Evolutionary conservation across 2,797 vertebrate species (phyloP), one percentile per base, ranked within the genome.

Genomic region (Craterocephalus amniculus): DNA sequence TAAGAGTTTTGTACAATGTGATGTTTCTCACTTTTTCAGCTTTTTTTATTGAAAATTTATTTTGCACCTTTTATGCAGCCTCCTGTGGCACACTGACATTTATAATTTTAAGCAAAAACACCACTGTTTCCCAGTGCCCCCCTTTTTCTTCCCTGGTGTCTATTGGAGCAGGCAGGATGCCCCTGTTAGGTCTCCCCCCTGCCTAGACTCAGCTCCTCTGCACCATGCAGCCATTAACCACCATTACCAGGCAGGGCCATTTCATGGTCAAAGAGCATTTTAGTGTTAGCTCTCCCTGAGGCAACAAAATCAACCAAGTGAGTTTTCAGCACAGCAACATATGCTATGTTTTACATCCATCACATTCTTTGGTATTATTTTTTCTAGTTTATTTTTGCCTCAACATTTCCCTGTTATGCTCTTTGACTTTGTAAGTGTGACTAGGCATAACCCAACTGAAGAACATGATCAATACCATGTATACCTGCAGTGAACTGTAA

Each of bases 241-340:
- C 88, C 90, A 93, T 94, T 95, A 94, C 90, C 67, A 90, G 80
- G 88, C 70, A 86, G 93, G 84, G 62, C 71, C 58, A 95, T 95
- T 95, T 95, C 88, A 94, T 58, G 87, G 92, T 93, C 93, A 95
- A 89, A 90, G 93, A 93, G 92, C 91, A 89, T 92, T 94, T 92
- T 74, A 93, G 91, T 90, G 87, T 87, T 88, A 87, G 84, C 87
- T 74, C 81, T 92, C 90, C 90, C 90, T 83, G 60, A 89, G 91
- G 92, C 88, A 83, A 87, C 85, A 74, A 90, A 95, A 94, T 93
- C 91, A 90, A 87, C 90, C 79, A 74, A 74, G 87, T 94, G 89
- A 88, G 79, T 89, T 93, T 86, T 51, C 80, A 63, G 77, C 88
- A 81, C 83, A 49, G 6, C 83, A 74, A 35, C 83, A 86, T 92